These are phyloP conservation scores for Nyleta sp. DNA, from an alignment of 2,888 invertebrate species.

Conservation along the genomic window DNA sequence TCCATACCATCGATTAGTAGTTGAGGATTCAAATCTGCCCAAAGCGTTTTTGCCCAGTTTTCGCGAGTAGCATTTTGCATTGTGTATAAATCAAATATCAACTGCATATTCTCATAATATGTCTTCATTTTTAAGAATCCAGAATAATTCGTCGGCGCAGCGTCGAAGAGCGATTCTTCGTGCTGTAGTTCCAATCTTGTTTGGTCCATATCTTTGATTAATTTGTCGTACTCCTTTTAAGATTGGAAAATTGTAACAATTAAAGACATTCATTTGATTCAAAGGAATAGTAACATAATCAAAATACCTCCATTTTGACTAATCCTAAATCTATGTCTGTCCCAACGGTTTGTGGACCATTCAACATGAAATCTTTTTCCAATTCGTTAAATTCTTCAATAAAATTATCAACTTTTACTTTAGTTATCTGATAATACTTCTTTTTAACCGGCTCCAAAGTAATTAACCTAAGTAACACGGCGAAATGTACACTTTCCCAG, in stretches of 20 bases:
- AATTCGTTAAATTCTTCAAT: conserved; percentile 85
- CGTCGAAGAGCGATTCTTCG: conserved; percentile 94
- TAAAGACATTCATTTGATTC: too few relatives aligned
- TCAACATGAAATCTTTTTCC: conserved; percentile 87
- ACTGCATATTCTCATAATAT: conserved; percentile 87
- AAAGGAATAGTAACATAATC: too few relatives aligned
- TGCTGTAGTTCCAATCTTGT: conserved; percentile 86
- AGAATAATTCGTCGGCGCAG: conserved; percentile 92
- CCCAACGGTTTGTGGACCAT: conserved; percentile 92
- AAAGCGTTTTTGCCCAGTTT: conserved; percentile 93
- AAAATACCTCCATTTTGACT: conserved; percentile 86
- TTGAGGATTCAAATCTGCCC: conserved; percentile 94
- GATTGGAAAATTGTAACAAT: conserved; percentile 29
- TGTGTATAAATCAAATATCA: conserved; percentile 90
- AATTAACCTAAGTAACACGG: conserved; percentile 87
- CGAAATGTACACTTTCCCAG: conserved; percentile 88
- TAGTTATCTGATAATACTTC: conserved; percentile 92
- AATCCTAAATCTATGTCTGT: conserved; percentile 90
- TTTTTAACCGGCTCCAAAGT: conserved; percentile 92
- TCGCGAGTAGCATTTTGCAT: conserved; percentile 91
- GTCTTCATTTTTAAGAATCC: conserved; percentile 86
- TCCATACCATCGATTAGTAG: conserved; percentile 94
- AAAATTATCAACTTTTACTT: conserved; percentile 89
- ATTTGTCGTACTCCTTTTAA: conserved; percentile 84
- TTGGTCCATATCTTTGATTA: conserved; percentile 87